Percentiles rank a stretch among this genome's conserved stretches.
phyloP scores from a whole-genome alignment of 2,113 vertebrate species.

The Seriola rivoliana region DNA sequence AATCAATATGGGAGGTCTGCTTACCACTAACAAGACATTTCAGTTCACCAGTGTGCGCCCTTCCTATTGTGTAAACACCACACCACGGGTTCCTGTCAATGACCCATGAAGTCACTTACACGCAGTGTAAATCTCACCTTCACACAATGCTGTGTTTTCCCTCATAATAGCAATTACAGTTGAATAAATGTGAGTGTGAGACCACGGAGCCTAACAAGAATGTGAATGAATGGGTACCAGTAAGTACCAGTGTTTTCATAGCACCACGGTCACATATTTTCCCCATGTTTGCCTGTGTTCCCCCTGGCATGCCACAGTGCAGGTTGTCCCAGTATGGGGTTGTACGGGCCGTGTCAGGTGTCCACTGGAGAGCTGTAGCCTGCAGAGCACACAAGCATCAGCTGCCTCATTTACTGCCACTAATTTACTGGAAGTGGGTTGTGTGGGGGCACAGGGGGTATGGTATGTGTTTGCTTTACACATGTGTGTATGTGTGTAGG shows the following conservation, averaged over 20 bases:
- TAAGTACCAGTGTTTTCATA: constrained; percentile 65
- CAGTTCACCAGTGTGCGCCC: constrained; percentile 52
- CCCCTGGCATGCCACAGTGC: constrained; percentile 49
- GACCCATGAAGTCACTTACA: constrained; percentile 72
- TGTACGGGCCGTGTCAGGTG: constrained; percentile 72
- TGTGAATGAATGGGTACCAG: constrained; percentile 67
- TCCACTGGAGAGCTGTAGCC: constrained; percentile 65
- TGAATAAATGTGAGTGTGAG: constrained; percentile 56
- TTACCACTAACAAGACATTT: constrained; percentile 69
- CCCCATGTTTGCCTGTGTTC: constrained; percentile 39
- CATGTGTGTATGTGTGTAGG: constrained; percentile 35
- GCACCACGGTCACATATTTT: constrained; percentile 56
- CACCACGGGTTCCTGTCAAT: constrained; percentile 72
- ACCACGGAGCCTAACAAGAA: constrained; percentile 50
- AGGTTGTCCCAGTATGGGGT: constrained; percentile 67
- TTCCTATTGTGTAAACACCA: constrained; percentile 72
- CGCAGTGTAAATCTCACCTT: constrained; percentile 64
- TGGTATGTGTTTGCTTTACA: constrained; percentile 68
- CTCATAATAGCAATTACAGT: constrained; percentile 65
- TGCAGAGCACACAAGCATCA: constrained; percentile 61
- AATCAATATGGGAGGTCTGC: constrained; percentile 67
- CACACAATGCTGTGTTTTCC: constrained; percentile 48
- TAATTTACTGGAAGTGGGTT: constrained; percentile 73
- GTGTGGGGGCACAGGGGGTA: constrained; percentile 55
- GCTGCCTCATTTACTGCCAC: constrained; percentile 78